Base-by-base conservation (phyloP, 92 coral and sea anemone genomes). In the Parazoanthus atlanticus region DNA sequence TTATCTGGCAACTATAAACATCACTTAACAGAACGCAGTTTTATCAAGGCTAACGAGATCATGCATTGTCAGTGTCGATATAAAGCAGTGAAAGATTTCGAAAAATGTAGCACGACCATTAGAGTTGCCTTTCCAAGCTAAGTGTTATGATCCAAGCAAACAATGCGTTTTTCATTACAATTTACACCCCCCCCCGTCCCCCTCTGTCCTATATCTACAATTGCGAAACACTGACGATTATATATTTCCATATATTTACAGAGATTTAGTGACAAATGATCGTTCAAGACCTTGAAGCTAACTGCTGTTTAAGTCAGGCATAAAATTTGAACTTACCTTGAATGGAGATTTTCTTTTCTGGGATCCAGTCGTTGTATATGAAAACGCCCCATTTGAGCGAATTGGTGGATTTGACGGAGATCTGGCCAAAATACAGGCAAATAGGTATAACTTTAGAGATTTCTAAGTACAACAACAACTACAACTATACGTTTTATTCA, bases 301-400 rank as follows among this genome's bases (percentile, higher is more conserved):
- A 8, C 25, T 0, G 19, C 8, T 79, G 28, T 30, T 25, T 41
- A 69, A 71, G 38, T 67, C n/a, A 21, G 7, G 11, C 33, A 16
- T 74, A 25, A 56, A 5, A 11, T 33, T 52, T 21, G 16, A 43
- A 21, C 66, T 52, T 90, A 92, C 95, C 92, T 72, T 76, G 85
- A 38, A 94, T 86, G 6, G 86, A 52, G 30, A 78, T 80, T 93
- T 43, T 69, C 85, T 90, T 76, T 70, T 91, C 92, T 33, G 88
- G 88, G 26, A 91, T 86, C 96, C 96, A 94, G 70, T 78, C 86
- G 61, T 89, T 86, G 85, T 92, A 86, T 15, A 82, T 82, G 49
- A 94, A 92, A 75, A 90, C 71, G 17, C 46, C 69, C 94, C 96
- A 94, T 74, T 88, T 77, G 0, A 90, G 85, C 23, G 94, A 86